Conservation (phyloP, 1,140 invertebrate genomes). For the Apis laboriosa region DNA sequence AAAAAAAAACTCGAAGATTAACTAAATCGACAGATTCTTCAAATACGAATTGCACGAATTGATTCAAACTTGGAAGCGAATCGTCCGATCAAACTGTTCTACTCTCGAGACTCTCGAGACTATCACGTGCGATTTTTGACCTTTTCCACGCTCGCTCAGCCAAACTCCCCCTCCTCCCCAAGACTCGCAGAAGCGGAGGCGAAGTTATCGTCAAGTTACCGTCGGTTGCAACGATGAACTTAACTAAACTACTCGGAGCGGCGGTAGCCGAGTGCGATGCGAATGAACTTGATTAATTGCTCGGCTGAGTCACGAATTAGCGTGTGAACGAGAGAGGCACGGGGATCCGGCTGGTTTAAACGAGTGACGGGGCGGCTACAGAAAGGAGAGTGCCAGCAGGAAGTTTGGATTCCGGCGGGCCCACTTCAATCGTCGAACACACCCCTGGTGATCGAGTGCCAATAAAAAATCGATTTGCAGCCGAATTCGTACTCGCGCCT, state of each 20-base stretch:
- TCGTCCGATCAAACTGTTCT: too few species aligned
- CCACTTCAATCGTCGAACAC: constrained; percentile 23
- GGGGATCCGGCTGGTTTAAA: not conserved
- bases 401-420: constrained; percentile 49
- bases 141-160: not conserved
- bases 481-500: constrained; percentile 22
- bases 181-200: too few species aligned
- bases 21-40: too few species aligned
- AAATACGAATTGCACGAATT: too few species aligned
- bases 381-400: constrained; percentile 10
- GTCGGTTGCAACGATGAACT: constrained; percentile 46
- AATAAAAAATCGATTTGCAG: constrained; percentile 60
- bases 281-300: constrained; percentile 70
- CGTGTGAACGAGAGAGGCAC: constrained; percentile 56
- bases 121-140: not conserved
- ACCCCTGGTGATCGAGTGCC: constrained; percentile 42
- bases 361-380: not conserved
- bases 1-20: too few species aligned
- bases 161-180: not conserved
- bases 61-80: too few species aligned
- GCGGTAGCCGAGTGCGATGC: constrained; percentile 48
- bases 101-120: too few species aligned
- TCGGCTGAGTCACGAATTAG: constrained; percentile 69
- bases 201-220: constrained; percentile 28
- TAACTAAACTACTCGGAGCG: constrained; percentile 40